Evolutionary conservation across 2,888 invertebrate species (phyloP).

Genomic region (Phoenoteleia sp.): DNA sequence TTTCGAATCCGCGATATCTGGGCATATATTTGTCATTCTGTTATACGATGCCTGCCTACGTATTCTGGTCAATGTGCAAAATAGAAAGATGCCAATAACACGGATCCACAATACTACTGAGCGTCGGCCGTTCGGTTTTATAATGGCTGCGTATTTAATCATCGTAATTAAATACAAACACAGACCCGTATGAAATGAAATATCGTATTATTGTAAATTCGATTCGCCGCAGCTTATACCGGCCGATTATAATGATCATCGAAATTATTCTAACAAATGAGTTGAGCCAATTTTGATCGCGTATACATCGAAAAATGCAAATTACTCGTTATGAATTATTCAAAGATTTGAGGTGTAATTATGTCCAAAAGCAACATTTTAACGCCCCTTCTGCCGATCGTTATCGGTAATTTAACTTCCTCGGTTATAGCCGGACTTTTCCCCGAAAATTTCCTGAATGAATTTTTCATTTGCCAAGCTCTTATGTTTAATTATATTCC

Average conservation of each 20-base stretch:
- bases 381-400: background rate
- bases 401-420: conserved; percentile 23
- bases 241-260: conserved; percentile 41
- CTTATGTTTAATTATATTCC: background rate
- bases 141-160: conserved; percentile 55
- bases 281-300: conserved; percentile 42
- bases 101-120: conserved; percentile 30
- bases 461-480: background rate
- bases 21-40: conserved; percentile 60
- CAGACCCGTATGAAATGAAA: conserved; percentile 37
- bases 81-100: conserved; percentile 70
- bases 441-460: too few relatives aligned
- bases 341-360: conserved; percentile 34
- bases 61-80: conserved; percentile 37
- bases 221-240: conserved; percentile 39
- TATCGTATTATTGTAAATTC: conserved; percentile 57
- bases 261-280: conserved; percentile 50
- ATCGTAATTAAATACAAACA: conserved; percentile 66
- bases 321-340: conserved; percentile 45
- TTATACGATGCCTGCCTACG: conserved; percentile 33
- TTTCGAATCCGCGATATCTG: conserved; percentile 39
- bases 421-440: too few relatives aligned
- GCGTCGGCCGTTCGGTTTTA: conserved; percentile 36
- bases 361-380: conserved; percentile 20
- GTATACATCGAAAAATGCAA: conserved; percentile 35